Evolutionary conservation across 2,113 vertebrate genomes (phyloP), one percentile per base, ranked within the genome.

Genomic region (Mesembrinibis cayennensis): DNA sequence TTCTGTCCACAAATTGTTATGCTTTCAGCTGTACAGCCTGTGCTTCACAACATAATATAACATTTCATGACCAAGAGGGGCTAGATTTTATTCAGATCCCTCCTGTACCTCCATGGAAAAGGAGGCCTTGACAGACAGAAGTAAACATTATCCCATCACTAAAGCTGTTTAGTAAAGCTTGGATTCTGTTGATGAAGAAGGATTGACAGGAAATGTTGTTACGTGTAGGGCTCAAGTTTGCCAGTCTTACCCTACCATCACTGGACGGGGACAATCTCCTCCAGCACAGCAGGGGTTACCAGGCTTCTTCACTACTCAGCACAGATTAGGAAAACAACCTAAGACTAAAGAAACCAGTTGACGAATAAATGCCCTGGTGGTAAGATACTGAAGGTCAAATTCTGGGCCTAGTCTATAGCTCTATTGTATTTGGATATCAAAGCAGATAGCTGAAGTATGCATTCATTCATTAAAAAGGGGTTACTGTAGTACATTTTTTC

Each of bases 371-470:
- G 44, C 49, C 52, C 38, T 38, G 59, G 62, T 0, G 3, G 86
- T 65, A 76, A 94, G 63, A 94, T 79, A 49, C 16, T 79, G 90
- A 91, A 95, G 90, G 91, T 96, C 96, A 95, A 94, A 95, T 70
- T 79, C 70, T 95, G 93, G 77, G 70, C 73, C 49, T 58, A 47
- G 73, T 87, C 78, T 93, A 40, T 82, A 82, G 58, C 78, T 53
- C 73, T 53, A 53, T 90, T 97, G 78, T 95, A 18, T 85, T 66
- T 85, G 87, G 71, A 62, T 95, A 91, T 94, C 94, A 87, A 94
- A 96, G 95, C 70, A 94, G 78, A 94, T 87, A 95, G 82, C 73
- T 84, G 53, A 97, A 96, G 81, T 82, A 91, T 82, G 89, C 66
- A n/a, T 83, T 90, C 89, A 81, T 91, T 95, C 90, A 61, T 71